Conservation (phyloP, 2,888 invertebrate genomes). For the Hesperia comma region DNA sequence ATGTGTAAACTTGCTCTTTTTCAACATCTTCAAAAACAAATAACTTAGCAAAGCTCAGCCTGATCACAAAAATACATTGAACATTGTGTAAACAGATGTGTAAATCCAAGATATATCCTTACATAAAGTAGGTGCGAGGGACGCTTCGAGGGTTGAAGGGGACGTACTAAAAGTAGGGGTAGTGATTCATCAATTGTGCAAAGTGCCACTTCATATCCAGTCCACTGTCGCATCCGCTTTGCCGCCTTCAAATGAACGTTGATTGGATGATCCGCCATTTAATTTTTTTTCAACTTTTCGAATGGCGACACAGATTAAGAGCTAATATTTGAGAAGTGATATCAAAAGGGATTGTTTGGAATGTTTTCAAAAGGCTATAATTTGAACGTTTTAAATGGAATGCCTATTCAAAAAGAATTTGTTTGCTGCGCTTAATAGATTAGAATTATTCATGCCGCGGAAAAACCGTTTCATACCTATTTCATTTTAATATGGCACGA, state of each 20-base stretch:
- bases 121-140: constrained; percentile 34
- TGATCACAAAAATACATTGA: constrained; percentile 33
- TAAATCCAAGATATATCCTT: constrained; percentile 38
- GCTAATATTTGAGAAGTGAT: constrained; percentile 43
- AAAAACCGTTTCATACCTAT: neutral
- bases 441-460: constrained; percentile 28
- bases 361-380: constrained; percentile 29
- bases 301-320: constrained; percentile 37
- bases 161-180: constrained; percentile 55
- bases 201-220: constrained; percentile 77
- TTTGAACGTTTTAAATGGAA: constrained; percentile 29
- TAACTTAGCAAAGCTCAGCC: constrained; percentile 13
- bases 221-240: constrained; percentile 64
- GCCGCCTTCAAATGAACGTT: constrained; percentile 59
- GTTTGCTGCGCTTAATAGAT: constrained; percentile 16
- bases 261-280: constrained; percentile 61
- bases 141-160: constrained; percentile 28
- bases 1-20: too few relatives aligned
- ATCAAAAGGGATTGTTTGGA: constrained; percentile 40
- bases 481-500: neutral
- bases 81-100: constrained; percentile 37
- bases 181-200: constrained; percentile 76
- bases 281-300: constrained; percentile 41
- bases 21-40: constrained; percentile 18
- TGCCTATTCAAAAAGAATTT: constrained; percentile 26